Evolutionary conservation across 2,888 invertebrate species (phyloP).

Genomic region (Sphaerophoria rueppellii): DNA sequence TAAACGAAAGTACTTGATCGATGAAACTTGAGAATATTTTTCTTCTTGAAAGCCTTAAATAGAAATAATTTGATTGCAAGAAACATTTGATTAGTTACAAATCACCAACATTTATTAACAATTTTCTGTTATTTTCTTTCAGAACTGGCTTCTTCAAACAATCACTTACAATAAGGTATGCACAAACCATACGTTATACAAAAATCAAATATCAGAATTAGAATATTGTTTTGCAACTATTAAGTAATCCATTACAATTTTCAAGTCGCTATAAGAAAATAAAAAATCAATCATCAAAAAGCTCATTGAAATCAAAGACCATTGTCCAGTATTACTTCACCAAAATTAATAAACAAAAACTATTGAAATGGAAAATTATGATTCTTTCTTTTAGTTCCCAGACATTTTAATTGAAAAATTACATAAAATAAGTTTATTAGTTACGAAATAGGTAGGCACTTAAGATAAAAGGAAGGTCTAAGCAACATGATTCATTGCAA

Average conservation of each 20-base stretch:
- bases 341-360: conserved; percentile 7
- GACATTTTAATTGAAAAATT: conserved; percentile 21
- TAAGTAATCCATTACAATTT: no score
- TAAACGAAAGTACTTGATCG: no score
- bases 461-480: no score
- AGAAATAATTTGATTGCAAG: no score
- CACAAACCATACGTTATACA: no score
- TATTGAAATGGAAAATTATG: conserved; percentile 45
- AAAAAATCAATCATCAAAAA: background rate
- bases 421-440: background rate
- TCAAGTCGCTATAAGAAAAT: background rate
- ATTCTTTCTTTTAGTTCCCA: conserved; percentile 23
- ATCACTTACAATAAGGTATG: conserved; percentile 54
- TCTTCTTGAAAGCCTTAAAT: no score
- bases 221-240: no score
- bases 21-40: no score
- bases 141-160: conserved; percentile 52
- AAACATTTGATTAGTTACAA: background rate
- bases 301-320: conserved; percentile 26
- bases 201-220: no score
- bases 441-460: no score
- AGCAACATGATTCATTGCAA: background rate
- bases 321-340: conserved; percentile 6
- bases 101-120: background rate
- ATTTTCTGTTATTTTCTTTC: conserved; percentile 20